phyloP scores from a whole-genome alignment of 2,113 vertebrate genomes.

The Hypomesus transpacificus region DNA sequence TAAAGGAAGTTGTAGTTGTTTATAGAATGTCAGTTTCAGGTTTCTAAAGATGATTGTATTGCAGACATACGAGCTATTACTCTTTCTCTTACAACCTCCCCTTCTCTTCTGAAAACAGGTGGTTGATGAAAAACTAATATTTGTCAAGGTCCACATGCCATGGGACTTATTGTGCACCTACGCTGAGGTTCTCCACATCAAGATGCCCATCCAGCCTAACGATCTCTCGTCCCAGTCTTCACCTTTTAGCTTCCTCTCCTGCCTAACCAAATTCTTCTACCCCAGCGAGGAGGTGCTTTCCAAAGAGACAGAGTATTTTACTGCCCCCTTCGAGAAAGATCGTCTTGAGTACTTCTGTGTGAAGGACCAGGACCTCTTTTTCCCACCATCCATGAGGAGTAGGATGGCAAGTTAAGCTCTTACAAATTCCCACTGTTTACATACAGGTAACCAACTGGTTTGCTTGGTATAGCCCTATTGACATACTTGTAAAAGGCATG shows the following conservation, averaged over 20 bases:
- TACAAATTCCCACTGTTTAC: no score
- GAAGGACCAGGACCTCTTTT: constrained; percentile 80
- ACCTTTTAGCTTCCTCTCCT: constrained; percentile 77
- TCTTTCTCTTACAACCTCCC: not conserved
- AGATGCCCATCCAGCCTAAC: constrained; percentile 81
- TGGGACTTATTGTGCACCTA: constrained; percentile 87
- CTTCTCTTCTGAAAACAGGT: constrained; percentile 64
- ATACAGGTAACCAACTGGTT: no score
- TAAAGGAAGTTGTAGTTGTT: no score
- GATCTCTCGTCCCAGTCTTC: constrained; percentile 75
- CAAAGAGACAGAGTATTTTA: constrained; percentile 84
- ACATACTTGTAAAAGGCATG: no score
- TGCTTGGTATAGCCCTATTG: no score
- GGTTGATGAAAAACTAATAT: constrained; percentile 77
- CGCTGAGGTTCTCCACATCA: constrained; percentile 89
- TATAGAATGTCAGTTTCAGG: no score
- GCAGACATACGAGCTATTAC: not conserved
- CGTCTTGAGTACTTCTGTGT: constrained; percentile 77
- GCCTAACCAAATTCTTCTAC: constrained; percentile 78
- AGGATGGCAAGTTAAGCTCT: constrained; percentile 78
- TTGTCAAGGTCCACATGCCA: constrained; percentile 87
- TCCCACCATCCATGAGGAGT: constrained; percentile 87
- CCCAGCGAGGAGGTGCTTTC: constrained; percentile 80
- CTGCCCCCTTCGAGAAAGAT: constrained; percentile 84
- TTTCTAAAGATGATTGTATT: no score